Evolutionary conservation across 2,888 invertebrate genomes (phyloP), one percentile per base, ranked within the genome.

Genomic region (Oscheius myriophilus): DNA sequence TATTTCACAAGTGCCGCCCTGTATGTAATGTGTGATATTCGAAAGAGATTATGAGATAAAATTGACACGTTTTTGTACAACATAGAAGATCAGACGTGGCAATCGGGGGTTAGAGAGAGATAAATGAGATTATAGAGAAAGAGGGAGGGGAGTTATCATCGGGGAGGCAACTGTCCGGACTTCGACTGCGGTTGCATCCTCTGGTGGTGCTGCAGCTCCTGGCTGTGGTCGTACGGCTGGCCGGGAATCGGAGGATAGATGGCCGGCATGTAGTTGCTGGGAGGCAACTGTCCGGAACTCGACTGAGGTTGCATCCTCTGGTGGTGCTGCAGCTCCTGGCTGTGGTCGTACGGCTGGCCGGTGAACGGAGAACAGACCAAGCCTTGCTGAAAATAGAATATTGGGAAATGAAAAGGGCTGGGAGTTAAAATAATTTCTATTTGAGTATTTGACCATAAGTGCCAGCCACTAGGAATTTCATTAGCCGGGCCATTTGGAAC

Each of bases 171-270:
- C 7, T 21, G 21, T 18, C 64, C 64, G 33, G 43, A 23, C n/a
- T 21, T 26, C 18, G 45, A 25, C 52, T 52, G 52, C 2, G 64
- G 64, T 12, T 53, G 64, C 43, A 63, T 63, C 18, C 12, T 26
- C 52, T 68, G 73, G 18, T 51, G 62, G 21, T 52, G 64, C n/a
- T n/a, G n/a, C n/a, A n/a, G n/a, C n/a, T n/a, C n/a, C 42, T 63
- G 67, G 21, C 65, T 55, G 16, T 53, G 71, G n/a, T 69, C 72
- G 41, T 66, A 63, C 26, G n/a, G n/a, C n/a, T 73, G 75, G 42
- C 52, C 39, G 1, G 69, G 62, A 18, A 75, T 58, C 33, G 45
- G 51, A 14, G 21, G 59, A n/a, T 21, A 41, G 14, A 55, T n/a
- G n/a, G n/a, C n/a, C n/a, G n/a, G n/a, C n/a, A n/a, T n/a, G n/a